phyloP scores from a whole-genome alignment of 1,140 invertebrate species.

The Camponotus pennsylvanicus region DNA sequence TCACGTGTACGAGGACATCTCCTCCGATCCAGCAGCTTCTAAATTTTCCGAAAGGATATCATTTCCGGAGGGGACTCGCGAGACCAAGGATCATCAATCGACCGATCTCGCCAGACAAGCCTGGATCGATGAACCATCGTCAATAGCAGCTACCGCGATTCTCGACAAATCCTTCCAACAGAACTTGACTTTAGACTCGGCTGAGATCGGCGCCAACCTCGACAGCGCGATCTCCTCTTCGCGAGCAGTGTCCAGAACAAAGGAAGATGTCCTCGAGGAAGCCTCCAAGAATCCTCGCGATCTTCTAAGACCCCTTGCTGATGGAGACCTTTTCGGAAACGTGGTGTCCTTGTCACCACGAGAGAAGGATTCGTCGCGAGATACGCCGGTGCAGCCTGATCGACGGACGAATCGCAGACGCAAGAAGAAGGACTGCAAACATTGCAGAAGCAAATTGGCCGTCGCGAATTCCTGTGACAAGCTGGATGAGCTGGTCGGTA shows the following conservation, averaged over 20 bases:
- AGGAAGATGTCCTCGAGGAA: neutral
- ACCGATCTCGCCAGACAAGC: neutral
- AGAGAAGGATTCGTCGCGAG: constrained; percentile 22
- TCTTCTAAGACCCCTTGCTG: neutral
- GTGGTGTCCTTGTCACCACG: neutral
- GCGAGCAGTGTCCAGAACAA: neutral
- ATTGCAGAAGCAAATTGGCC: constrained; percentile 78
- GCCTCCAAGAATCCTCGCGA: neutral
- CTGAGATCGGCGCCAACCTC: constrained; percentile 60
- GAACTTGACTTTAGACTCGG: constrained; percentile 79
- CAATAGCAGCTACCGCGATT: neutral
- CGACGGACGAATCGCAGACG: constrained; percentile 74
- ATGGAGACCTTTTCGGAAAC: neutral
- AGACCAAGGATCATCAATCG: neutral
- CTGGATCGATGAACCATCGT: constrained; percentile 4
- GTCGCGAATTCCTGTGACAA: constrained; percentile 31
- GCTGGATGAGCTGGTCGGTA: neutral
- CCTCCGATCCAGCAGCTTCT: constrained; percentile 11
- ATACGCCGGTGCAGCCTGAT: neutral
- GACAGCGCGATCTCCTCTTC: neutral
- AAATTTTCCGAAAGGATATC: neutral
- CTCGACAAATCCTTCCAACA: constrained; percentile 68
- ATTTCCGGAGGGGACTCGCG: neutral
- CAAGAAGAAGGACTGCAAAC: constrained; percentile 83
- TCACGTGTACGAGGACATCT: constrained; percentile 84